Conservation (phyloP, 2,888 invertebrate species). For the Achlya flavicornis region DNA sequence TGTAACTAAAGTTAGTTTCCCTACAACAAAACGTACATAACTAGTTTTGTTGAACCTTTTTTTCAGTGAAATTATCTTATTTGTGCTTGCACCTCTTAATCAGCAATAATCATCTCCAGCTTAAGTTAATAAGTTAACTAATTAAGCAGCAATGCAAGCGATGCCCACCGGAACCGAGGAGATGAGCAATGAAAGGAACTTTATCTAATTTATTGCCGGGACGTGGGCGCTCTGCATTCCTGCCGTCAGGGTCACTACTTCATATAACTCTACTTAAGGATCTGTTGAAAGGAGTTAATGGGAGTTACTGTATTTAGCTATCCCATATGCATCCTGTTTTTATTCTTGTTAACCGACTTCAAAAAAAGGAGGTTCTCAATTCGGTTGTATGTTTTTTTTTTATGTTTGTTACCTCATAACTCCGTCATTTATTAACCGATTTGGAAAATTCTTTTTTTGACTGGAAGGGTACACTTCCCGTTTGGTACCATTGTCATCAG, state of each 20-base stretch:
- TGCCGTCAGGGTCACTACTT: conserved; percentile 34
- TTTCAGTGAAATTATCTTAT: neutral
- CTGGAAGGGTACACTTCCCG: too few relatives aligned
- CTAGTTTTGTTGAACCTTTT: too few relatives aligned
- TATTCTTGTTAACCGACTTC: too few relatives aligned
- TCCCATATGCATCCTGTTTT: neutral
- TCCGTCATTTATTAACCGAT: too few relatives aligned
- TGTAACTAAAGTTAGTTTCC: too few relatives aligned
- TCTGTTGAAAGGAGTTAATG: neutral
- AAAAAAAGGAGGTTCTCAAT: too few relatives aligned
- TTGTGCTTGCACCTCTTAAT: neutral
- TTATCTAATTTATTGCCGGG: conserved; percentile 40
- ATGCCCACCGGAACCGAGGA: conserved; percentile 29
- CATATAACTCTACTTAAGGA: neutral
- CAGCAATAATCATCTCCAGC: neutral
- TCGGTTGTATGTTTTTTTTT: too few relatives aligned
- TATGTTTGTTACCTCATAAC: too few relatives aligned
- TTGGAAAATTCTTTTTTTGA: too few relatives aligned
- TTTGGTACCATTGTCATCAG: too few relatives aligned
- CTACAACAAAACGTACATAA: too few relatives aligned
- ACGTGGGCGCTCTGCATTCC: conserved; percentile 36
- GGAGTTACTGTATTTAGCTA: too few relatives aligned
- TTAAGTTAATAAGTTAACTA: neutral
- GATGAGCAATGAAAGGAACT: conserved; percentile 48
- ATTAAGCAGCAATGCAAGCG: conserved; percentile 14